Evolutionary conservation across 2,797 vertebrate species (phyloP).

Genomic region (Muraenolepis orangiensis): DNA sequence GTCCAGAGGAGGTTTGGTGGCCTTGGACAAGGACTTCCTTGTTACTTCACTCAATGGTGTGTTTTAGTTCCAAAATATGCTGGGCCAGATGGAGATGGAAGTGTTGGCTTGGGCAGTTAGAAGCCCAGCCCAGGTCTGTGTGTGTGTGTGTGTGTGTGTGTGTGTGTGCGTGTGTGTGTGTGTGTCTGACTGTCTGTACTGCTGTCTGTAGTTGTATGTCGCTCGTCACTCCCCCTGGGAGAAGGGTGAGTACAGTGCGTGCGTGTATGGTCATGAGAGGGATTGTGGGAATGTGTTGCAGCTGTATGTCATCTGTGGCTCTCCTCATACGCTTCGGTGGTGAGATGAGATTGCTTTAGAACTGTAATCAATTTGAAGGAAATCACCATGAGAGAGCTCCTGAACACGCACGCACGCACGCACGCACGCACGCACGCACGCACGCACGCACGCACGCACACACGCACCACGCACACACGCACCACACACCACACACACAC

Average conservation of each 20-base stretch:
- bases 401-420: neutral
- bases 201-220: too few relatives aligned
- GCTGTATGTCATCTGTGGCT: neutral
- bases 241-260: neutral
- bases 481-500: too few relatives aligned
- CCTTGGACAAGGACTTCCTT: constrained; percentile 78
- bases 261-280: neutral
- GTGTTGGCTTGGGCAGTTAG: constrained; percentile 26
- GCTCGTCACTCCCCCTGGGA: neutral
- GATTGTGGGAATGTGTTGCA: neutral
- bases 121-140: constrained; percentile 42
- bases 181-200: constrained; percentile 20
- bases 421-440: neutral
- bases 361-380: neutral
- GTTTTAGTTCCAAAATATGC: constrained; percentile 75
- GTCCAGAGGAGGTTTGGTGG: constrained; percentile 68
- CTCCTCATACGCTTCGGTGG: too few relatives aligned
- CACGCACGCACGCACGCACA: neutral
- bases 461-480: too few relatives aligned
- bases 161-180: constrained; percentile 21
- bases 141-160: constrained; percentile 31
- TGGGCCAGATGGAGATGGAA: constrained; percentile 58
- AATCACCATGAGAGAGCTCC: neutral
- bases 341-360: neutral
- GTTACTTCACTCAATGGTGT: constrained; percentile 70